phyloP scores from a whole-genome alignment of 2,888 invertebrate genomes.

The Conops quadrifasciatus region DNA sequence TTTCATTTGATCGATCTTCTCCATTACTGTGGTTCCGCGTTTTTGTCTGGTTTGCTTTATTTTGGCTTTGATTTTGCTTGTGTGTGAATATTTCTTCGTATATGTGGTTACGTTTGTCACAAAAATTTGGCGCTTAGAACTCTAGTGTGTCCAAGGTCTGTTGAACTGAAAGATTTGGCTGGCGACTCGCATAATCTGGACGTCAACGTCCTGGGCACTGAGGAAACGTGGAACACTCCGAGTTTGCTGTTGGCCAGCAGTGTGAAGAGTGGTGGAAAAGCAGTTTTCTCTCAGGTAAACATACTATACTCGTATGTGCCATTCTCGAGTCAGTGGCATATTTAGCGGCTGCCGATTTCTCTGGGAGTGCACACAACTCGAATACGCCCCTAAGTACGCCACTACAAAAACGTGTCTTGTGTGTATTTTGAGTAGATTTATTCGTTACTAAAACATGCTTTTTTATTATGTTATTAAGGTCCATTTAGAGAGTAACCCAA shows the following conservation, averaged over 20 bases:
- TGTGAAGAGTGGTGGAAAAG: conserved; percentile 73
- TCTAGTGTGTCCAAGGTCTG: conserved; percentile 66
- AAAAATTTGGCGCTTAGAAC: conserved; percentile 61
- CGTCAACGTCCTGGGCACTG: conserved; percentile 80
- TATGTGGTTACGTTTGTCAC: conserved; percentile 51
- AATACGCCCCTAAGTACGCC: too few relatives aligned
- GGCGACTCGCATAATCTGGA: conserved; percentile 74
- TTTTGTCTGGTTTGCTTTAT: conserved; percentile 49
- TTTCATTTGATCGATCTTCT: conserved; percentile 22
- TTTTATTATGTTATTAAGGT: conserved; percentile 71
- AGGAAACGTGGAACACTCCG: conserved; percentile 89
- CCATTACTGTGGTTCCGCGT: conserved; percentile 40
- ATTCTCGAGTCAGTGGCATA: too few relatives aligned
- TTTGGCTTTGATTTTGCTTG: conserved; percentile 51
- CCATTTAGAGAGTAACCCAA: conserved; percentile 82
- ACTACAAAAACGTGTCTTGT: too few relatives aligned
- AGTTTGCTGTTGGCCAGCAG: conserved; percentile 78
- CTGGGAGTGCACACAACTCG: too few relatives aligned
- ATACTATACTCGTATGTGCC: not conserved
- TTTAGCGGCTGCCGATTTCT: too few relatives aligned
- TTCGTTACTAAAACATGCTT: too few relatives aligned
- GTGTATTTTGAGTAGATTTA: too few relatives aligned
- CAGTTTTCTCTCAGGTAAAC: conserved; percentile 80
- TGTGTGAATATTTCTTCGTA: conserved; percentile 56
- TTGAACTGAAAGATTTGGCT: conserved; percentile 67